These are phyloP conservation scores for Calameuta pallipes DNA, from an alignment of 2,888 invertebrate species.

Conservation along the genomic window DNA sequence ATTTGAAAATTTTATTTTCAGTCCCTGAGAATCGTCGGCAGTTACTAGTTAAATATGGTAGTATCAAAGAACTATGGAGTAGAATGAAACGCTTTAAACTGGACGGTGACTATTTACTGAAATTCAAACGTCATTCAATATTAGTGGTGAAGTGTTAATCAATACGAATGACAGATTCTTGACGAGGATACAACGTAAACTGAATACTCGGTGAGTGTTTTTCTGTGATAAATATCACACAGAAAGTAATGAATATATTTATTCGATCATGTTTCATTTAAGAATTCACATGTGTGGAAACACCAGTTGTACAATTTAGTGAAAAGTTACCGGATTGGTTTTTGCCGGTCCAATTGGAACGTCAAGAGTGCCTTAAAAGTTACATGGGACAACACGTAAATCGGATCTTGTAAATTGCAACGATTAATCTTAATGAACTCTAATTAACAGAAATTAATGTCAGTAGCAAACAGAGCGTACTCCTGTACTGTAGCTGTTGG, in stretches of 20 bases:
- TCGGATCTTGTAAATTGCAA: not conserved
- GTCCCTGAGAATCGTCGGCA: not conserved
- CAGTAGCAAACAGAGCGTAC: not conserved
- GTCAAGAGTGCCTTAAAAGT: not conserved
- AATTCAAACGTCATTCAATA: not conserved
- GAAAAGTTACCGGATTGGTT: not conserved
- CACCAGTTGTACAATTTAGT: not conserved
- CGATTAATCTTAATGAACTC: not conserved
- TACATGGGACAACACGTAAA: not conserved
- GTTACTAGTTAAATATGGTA: not conserved
- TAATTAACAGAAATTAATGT: not conserved
- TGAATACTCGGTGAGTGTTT: not conserved
- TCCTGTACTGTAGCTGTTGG: not conserved
- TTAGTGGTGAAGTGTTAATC: not conserved
- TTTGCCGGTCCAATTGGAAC: not conserved
- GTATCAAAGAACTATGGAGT: not conserved
- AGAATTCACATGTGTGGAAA: not conserved
- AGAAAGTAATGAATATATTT: not conserved
- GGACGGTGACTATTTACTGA: not conserved
- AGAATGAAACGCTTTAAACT: not conserved
- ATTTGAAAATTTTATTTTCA: not conserved
- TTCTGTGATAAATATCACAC: not conserved
- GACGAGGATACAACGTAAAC: not conserved
- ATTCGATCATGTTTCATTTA: not conserved
- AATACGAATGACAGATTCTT: not conserved